Base-by-base conservation (phyloP, 1,140 invertebrate species). In the Linepithema humile region DNA sequence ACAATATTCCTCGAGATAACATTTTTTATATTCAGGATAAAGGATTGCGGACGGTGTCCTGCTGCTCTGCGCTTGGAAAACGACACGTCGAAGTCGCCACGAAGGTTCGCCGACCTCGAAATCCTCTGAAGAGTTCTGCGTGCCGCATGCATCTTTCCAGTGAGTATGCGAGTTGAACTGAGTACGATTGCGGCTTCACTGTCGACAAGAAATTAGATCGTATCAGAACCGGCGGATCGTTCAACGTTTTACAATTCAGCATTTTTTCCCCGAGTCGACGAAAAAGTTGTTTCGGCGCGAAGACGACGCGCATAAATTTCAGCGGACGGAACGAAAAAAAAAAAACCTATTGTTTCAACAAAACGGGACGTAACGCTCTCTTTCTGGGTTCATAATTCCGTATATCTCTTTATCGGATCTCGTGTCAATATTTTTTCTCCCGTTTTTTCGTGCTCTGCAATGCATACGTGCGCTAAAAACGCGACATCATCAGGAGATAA, bases 191-290 rank as follows among this genome's bases (percentile, higher is more conserved):
- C 35, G 26, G 26, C 48, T 70, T 55, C 64, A 26, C 75, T 80
- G 59, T 77, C 26, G 60, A 75, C 29, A 35, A 65, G 59, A 77
- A 77, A 77, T 77, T 26, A 48, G 40, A 65, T 65, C 40, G 59
- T 77, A 65, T 77, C 29, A 15, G 50, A 10, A 55, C 35, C 35
- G 17, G 29, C 43, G 26, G 32, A 74, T 55, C 23, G 72, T 55
- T 55, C 69, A 70, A 45, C 67, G 65, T 20, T 48, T 48, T 12
- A 23, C 29, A 32, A 74, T 59, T 74, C 72, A 74, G 72, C 55
- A 48, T 35, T 35, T 65, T 64, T 64, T 73, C 26, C 7, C n/a
- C 12, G 32, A 45, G 53, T 74, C 53, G 26, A 64, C 59, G 40
- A 48, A 43, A 48, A 64, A n/a, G n/a, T 64, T n/a, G 40, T 48